Conservation (phyloP, 1,140 invertebrate species). For the Drosophila littoralis region DNA sequence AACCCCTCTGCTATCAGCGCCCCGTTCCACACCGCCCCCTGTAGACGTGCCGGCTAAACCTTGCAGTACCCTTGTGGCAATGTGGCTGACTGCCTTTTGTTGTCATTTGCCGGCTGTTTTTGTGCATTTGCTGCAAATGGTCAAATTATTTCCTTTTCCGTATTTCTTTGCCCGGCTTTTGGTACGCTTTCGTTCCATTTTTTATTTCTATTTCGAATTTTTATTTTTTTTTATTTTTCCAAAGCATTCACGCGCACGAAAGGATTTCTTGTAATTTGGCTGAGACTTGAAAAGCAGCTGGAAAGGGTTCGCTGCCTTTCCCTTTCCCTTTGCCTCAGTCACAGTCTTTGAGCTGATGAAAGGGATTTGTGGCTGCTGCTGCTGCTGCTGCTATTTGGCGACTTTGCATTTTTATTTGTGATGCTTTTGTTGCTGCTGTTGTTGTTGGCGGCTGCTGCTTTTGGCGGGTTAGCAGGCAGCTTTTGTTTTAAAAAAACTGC, state of each 20-base stretch:
- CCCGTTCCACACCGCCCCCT: background rate
- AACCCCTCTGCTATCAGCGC: background rate
- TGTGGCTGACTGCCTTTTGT: conserved; percentile 49
- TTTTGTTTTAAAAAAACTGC: conserved; percentile 74
- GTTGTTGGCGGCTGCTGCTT: conserved; percentile 42
- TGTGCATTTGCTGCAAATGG: conserved; percentile 66
- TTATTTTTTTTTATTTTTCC: conserved; percentile 36
- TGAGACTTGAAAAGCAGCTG: conserved; percentile 72
- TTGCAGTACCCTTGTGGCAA: conserved; percentile 29
- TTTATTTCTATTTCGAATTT: conserved; percentile 16
- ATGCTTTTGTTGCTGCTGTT: conserved; percentile 45
- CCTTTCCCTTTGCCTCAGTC: background rate
- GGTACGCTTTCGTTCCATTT: conserved; percentile 41
- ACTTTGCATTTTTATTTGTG: conserved; percentile 81
- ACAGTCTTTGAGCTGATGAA: conserved; percentile 56
- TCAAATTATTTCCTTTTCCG: conserved; percentile 83
- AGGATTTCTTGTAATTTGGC: conserved; percentile 82
- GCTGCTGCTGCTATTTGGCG: conserved; percentile 63
- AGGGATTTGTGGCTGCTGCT: conserved; percentile 72
- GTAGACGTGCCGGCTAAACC: too few species aligned
- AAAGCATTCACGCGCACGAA: conserved; percentile 82
- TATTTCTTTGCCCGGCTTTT: conserved; percentile 67
- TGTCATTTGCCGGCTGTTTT: conserved; percentile 52
- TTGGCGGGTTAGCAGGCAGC: conserved; percentile 67
- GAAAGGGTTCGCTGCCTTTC: conserved; percentile 38